Percentiles rank a stretch among this genome's conserved stretches.
Evolutionary conservation across 2,888 invertebrate genomes (phyloP).

Genomic region (Acanthococcus lagerstroemiae): DNA sequence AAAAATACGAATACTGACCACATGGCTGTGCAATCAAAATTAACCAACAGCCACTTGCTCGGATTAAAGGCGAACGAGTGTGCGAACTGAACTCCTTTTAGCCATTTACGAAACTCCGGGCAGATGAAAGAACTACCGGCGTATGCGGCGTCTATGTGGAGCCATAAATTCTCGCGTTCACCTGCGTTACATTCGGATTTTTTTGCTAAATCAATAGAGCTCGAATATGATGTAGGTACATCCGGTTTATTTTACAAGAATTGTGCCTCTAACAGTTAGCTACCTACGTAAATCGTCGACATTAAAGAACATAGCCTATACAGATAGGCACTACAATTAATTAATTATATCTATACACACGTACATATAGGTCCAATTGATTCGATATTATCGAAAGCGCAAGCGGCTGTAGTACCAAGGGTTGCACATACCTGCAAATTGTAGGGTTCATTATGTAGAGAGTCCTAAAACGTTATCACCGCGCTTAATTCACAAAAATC

Average conservation of each 20-base stretch:
- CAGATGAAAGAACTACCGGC: constrained; percentile 94
- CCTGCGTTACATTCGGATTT: constrained; percentile 43
- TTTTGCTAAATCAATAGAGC: too few species aligned
- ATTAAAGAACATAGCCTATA: too few species aligned
- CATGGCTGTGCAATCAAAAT: constrained; percentile 98
- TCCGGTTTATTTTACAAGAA: too few species aligned
- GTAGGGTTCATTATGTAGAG: too few species aligned
- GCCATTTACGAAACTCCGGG: constrained; percentile 85
- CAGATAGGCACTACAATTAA: too few species aligned
- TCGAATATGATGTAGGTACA: too few species aligned
- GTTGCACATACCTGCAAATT: constrained; percentile 76
- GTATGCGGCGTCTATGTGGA: constrained; percentile 96
- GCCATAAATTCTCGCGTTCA: constrained; percentile 74
- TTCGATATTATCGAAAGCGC: constrained; percentile 85
- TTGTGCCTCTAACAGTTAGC: too few species aligned
- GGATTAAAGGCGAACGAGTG: constrained; percentile 97
- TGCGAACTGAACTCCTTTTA: constrained; percentile 80
- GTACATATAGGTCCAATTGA: constrained; percentile 52
- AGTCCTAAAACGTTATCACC: too few species aligned
- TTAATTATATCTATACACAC: too few species aligned
- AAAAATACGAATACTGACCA: constrained; percentile 57
- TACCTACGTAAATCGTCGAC: too few species aligned
- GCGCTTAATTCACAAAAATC: too few species aligned
- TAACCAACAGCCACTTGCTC: constrained; percentile 97
- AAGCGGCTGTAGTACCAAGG: constrained; percentile 92